Conservation (phyloP, 2,888 invertebrate genomes). For the Plagodis dolabraria region DNA sequence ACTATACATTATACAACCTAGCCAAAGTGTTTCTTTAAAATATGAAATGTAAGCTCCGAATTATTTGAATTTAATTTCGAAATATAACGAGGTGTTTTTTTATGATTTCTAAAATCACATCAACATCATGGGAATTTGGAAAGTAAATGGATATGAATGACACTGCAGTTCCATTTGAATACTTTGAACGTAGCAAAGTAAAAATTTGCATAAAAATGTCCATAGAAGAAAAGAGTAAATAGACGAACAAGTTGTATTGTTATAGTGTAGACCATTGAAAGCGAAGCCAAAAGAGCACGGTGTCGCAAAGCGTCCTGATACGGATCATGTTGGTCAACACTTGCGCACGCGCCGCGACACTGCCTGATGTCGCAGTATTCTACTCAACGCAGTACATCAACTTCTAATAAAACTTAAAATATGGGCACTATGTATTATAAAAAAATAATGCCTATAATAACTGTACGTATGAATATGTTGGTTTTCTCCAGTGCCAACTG, state of each 20-base stretch:
- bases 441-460: no score
- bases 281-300: conserved; percentile 46
- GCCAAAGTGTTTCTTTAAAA: no score
- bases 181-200: background rate
- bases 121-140: no score
- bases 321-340: conserved; percentile 64
- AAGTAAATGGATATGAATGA: no score
- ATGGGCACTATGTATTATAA: background rate
- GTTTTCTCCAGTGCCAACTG: no score
- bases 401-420: background rate
- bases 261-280: conserved; percentile 44
- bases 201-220: conserved; percentile 15
- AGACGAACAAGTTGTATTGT: conserved; percentile 42
- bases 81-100: no score
- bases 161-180: no score
- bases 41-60: no score
- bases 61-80: no score
- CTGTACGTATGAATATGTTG: no score
- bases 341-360: conserved; percentile 40
- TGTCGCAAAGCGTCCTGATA: conserved; percentile 66
- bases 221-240: conserved; percentile 31
- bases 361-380: conserved; percentile 13
- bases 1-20: no score
- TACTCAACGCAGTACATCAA: conserved; percentile 13
- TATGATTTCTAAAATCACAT: no score